Evolutionary conservation across 2,113 vertebrate species (phyloP).

Genomic region (Lutjanus erythropterus): DNA sequence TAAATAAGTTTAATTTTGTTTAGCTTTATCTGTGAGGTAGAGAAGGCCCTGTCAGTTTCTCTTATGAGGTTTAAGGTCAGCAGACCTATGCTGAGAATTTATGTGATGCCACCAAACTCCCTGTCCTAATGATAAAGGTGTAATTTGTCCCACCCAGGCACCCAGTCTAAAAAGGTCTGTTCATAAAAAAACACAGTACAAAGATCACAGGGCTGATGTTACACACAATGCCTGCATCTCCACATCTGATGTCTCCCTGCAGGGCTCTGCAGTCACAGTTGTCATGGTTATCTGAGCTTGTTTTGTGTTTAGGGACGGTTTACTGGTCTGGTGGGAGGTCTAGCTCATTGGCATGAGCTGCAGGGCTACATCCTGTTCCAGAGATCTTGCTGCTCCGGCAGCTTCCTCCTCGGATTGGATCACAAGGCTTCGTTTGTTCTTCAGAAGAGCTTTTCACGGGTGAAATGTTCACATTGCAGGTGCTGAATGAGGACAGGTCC

Average conservation of each 20-base stretch:
- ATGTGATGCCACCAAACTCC: not conserved
- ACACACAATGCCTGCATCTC: not conserved
- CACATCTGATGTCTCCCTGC: not conserved
- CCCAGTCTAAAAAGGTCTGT: not conserved
- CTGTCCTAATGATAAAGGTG: not conserved
- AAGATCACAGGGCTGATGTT: not conserved
- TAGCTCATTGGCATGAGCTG: not conserved
- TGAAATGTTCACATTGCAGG: not conserved
- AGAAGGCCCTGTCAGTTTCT: not conserved
- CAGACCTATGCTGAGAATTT: not conserved
- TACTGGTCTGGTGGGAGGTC: not conserved
- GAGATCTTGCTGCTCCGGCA: slow-evolving; percentile 7
- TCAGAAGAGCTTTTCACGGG: not conserved
- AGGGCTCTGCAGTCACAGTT: not conserved
- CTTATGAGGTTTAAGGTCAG: not conserved
- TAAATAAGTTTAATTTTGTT: not conserved
- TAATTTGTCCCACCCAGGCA: not conserved
- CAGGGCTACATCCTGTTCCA: slow-evolving; percentile 44
- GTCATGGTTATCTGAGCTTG: slow-evolving; percentile 18
- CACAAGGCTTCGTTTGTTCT: not conserved
- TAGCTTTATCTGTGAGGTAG: not conserved
- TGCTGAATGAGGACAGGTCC: not conserved
- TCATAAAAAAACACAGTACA: not conserved
- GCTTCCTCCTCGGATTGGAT: slow-evolving; percentile 8
- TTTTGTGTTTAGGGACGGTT: slow-evolving; percentile 11